Conservation (phyloP, 2,888 invertebrate species). For the Brachyptera risi region DNA sequence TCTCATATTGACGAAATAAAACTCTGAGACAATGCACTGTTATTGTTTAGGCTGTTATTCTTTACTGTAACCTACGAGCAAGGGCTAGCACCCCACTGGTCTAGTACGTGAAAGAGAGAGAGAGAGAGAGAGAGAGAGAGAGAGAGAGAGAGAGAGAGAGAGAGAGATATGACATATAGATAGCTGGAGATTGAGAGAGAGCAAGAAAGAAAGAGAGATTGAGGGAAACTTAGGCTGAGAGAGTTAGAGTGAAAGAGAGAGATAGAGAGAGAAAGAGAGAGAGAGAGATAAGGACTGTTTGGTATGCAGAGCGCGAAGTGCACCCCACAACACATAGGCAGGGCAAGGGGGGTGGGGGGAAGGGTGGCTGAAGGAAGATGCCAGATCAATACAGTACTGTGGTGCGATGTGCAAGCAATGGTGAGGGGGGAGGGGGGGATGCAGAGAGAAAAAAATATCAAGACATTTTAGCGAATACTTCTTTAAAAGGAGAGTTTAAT, state of each 20-base stretch:
- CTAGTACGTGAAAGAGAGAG: too few species aligned
- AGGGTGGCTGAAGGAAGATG: neutral
- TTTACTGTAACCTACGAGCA: too few species aligned
- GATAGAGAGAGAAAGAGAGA: constrained; percentile 5
- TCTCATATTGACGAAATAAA: too few species aligned
- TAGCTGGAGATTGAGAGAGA: neutral
- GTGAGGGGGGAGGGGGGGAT: neutral
- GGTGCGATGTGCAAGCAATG: neutral
- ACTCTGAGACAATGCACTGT: too few species aligned
- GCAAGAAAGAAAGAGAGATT: neutral
- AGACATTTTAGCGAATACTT: too few species aligned
- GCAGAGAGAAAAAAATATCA: neutral
- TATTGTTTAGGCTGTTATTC: too few species aligned
- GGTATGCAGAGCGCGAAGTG: constrained; percentile 2
- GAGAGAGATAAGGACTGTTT: neutral
- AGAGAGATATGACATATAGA: too few species aligned
- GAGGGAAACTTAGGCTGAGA: too few species aligned
- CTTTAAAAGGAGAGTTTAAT: too few species aligned
- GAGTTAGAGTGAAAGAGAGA: constrained; percentile 8
- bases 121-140: too few species aligned
- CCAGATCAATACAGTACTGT: neutral
- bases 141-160: too few species aligned
- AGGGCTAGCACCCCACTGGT: too few species aligned
- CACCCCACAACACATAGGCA: neutral
- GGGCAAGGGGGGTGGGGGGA: neutral